Evolutionary conservation across 2,797 vertebrate species (phyloP).

Genomic region (Micromesistius poutassou): DNA sequence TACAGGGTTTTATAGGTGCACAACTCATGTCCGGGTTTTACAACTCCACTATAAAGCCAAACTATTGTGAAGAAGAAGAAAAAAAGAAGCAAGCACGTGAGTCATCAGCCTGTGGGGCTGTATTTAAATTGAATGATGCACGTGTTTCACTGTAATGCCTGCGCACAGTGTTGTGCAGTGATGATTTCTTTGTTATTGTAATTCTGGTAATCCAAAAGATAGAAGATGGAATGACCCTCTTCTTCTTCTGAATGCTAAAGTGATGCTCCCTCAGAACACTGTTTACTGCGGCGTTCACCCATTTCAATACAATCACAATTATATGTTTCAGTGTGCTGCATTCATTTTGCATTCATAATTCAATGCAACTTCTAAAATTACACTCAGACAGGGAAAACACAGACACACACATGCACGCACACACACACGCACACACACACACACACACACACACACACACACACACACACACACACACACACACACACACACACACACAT

Average conservation of each 20-base stretch:
- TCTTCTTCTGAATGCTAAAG: constrained; percentile 34
- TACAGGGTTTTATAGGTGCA: background rate
- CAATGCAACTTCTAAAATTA: background rate
- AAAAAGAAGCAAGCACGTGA: constrained; percentile 12
- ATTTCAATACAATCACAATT: constrained; percentile 22
- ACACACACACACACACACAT: constrained; percentile 16
- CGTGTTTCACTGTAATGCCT: background rate
- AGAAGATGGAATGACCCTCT: constrained; percentile 16
- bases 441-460: background rate
- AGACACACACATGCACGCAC: constrained; percentile 8
- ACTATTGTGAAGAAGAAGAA: background rate
- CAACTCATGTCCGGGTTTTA: background rate
- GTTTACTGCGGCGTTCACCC: constrained; percentile 30
- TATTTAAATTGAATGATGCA: constrained; percentile 13
- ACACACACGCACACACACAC: background rate
- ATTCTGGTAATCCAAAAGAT: constrained; percentile 34
- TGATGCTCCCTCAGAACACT: constrained; percentile 28
- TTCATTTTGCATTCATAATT: constrained; percentile 34
- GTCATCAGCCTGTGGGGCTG: constrained; percentile 13
- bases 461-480: background rate
- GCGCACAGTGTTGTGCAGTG: constrained; percentile 1
- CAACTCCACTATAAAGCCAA: constrained; percentile 11
- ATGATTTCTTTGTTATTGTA: constrained; percentile 40
- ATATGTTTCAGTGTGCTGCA: constrained; percentile 34
- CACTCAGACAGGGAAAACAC: constrained; percentile 6